Base-by-base conservation (phyloP, 2,888 invertebrate species). In the Drosophila formosana region DNA sequence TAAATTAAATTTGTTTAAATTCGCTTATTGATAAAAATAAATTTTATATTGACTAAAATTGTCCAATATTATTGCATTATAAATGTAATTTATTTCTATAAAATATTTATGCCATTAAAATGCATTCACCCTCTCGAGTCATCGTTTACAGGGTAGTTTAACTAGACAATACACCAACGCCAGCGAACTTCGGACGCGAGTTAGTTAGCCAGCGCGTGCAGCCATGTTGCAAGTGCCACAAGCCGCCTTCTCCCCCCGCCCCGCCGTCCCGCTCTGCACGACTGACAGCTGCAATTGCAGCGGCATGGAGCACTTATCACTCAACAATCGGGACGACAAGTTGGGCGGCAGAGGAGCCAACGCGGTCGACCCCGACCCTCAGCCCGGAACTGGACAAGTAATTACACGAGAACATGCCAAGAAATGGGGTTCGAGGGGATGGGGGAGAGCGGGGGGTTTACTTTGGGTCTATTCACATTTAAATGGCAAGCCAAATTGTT, bases 371-470 rank as follows among this genome's bases (percentile, higher is more conserved):
- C 23, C 34, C 50, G 26, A 25, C 30, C 47, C 55, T 34, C 13
- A 28, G 51, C 51, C 52, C 23, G 58, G 53, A 66, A 60, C 63
- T 55, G 65, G 58, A 75, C 69, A 83, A 84, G 83, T 83, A 83
- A 83, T 89, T 89, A 83, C 82, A 72, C 43, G 65, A 71, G 89
- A 82, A 84, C 89, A 83, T 81, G 83, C 76, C 79, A 87, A 68
- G 71, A 47, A 53, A 49, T 56, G 53, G 50, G 49, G 25, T 41
- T 25, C 18, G 6, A 13, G 39, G 41, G 6, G 25, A 13, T 4
- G 26, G 26, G 13, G 25, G 23, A 7, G 4, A 5, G 39, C 0
- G 6, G 23, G 18, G 6, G 23, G 18, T 25, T 25, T 13, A 4
- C 39, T 45, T 57, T 25, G 65, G 47, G 23, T 57, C 62, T 45